Evolutionary conservation across 2,888 invertebrate species (phyloP).

Genomic region (Crematogaster levior): DNA sequence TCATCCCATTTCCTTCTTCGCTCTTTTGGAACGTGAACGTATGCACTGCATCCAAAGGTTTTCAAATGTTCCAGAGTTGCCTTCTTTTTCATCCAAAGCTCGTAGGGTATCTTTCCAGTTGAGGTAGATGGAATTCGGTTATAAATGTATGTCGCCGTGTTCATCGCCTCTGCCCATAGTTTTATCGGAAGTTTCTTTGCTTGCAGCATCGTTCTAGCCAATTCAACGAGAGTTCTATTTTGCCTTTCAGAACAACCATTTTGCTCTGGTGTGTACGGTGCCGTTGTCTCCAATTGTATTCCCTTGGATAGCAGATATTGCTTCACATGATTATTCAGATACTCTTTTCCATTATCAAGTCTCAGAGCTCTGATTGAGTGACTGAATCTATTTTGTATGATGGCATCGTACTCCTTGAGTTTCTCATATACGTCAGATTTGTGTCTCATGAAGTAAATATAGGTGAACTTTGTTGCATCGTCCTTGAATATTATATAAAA

Average conservation of each 20-base stretch:
- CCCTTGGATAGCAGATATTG: neutral
- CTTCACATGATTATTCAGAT: neutral
- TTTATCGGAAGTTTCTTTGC: too few relatives aligned
- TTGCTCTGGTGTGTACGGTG: neutral
- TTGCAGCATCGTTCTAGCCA: too few relatives aligned
- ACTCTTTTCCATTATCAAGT: neutral
- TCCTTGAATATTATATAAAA: neutral
- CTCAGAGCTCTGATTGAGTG: neutral
- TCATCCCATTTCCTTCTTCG: too few relatives aligned
- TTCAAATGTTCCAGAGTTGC: too few relatives aligned
- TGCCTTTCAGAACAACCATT: neutral
- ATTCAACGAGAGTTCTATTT: too few relatives aligned
- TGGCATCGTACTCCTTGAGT: neutral
- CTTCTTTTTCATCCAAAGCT: too few relatives aligned
- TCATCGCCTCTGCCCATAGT: too few relatives aligned
- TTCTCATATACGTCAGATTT: conserved; percentile 6
- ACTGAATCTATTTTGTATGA: neutral
- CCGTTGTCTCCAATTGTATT: neutral
- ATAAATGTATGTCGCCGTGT: too few relatives aligned
- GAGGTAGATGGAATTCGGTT: too few relatives aligned
- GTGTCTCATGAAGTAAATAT: neutral
- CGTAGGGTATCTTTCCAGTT: too few relatives aligned
- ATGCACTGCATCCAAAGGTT: too few relatives aligned
- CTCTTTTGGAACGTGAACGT: too few relatives aligned
- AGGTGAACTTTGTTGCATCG: neutral